These are phyloP conservation scores for Eugnorisma glareosa DNA, from an alignment of 2,888 invertebrate species.

Conservation along the genomic window DNA sequence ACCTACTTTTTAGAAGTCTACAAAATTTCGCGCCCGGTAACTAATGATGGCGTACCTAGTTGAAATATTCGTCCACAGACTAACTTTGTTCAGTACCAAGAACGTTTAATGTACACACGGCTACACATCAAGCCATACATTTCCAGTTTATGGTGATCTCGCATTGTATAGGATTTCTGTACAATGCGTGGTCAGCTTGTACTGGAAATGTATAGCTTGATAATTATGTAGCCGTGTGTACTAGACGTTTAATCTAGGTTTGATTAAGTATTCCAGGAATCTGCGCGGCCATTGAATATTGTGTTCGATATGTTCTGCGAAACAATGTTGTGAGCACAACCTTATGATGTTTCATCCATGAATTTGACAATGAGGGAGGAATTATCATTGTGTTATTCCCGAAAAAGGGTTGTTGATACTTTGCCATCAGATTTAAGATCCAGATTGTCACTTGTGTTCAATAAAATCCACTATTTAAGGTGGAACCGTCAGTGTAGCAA, in stretches of 20 bases:
- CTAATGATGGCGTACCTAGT: conserved; percentile 32
- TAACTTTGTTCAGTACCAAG: conserved; percentile 14
- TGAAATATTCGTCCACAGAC: conserved; percentile 17
- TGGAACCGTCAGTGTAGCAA: no score
- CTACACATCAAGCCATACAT: no score
- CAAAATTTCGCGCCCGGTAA: conserved; percentile 40
- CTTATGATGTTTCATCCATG: not conserved
- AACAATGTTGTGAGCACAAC: not conserved
- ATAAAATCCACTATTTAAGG: not conserved
- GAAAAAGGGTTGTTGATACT: not conserved
- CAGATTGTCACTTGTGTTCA: not conserved
- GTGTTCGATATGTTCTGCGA: not conserved
- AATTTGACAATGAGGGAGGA: not conserved
- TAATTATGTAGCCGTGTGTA: not conserved
- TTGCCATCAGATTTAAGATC: not conserved
- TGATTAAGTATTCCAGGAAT: conserved; percentile 4
- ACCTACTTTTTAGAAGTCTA: conserved; percentile 17
- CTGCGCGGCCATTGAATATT: not conserved
- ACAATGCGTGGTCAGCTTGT: no score
- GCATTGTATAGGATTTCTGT: no score
- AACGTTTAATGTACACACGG: no score
- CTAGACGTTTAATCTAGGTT: not conserved
- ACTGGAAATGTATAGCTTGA: no score
- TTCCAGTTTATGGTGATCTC: no score
- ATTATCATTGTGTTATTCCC: not conserved